These are phyloP conservation scores for Leucania comma DNA, from an alignment of 2,888 invertebrate species.

Conservation along the genomic window DNA sequence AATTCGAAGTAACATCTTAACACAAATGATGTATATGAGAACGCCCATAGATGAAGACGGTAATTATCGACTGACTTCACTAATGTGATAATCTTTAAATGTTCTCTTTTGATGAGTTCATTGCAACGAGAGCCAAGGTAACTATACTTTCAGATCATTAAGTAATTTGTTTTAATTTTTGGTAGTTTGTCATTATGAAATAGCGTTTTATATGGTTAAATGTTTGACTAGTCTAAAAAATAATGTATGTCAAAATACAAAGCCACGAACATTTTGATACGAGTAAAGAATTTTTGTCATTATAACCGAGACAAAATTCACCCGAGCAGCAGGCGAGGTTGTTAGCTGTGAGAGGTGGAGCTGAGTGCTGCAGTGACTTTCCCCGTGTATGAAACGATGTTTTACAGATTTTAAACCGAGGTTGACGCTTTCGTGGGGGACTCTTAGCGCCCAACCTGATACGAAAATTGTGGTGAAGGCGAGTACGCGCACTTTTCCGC, in stretches of 20 bases:
- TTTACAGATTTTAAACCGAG: no score
- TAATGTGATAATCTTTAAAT: constrained; percentile 86
- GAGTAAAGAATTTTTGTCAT: no score
- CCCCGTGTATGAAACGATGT: no score
- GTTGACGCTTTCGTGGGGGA: no score
- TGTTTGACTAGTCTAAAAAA: not conserved
- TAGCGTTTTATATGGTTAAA: not conserved
- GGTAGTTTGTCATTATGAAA: constrained; percentile 63
- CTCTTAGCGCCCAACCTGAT: no score
- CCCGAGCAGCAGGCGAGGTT: no score
- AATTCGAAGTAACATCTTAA: constrained; percentile 87
- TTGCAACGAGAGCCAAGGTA: constrained; percentile 72
- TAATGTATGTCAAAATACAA: not conserved
- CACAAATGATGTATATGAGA: constrained; percentile 87
- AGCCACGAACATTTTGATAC: no score
- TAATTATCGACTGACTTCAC: constrained; percentile 85
- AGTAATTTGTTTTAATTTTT: constrained; percentile 72
- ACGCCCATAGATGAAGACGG: constrained; percentile 84
- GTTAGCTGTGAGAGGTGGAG: no score
- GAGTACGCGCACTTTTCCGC: no score
- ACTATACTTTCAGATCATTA: constrained; percentile 73
- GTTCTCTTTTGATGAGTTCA: constrained; percentile 87
- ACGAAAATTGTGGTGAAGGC: no score
- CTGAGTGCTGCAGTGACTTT: no score
- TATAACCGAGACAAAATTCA: no score